phyloP scores from a whole-genome alignment of 2,797 vertebrate species.

The Hafferia zeledoni region DNA sequence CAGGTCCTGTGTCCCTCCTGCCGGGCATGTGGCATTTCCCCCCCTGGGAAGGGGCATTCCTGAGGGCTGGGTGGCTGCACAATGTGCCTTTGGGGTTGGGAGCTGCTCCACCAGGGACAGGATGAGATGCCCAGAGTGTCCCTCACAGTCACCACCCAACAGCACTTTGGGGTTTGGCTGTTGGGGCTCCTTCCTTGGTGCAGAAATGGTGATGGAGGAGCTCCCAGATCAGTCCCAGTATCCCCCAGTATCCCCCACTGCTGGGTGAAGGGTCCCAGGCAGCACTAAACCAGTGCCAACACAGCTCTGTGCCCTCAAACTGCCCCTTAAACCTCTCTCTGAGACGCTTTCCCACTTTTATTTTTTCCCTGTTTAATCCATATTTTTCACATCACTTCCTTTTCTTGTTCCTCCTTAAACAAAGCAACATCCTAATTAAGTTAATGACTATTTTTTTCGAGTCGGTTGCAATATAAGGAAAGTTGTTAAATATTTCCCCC shows the following conservation, averaged over 20 bases:
- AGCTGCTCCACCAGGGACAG: background rate
- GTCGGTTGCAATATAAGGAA: too few species aligned
- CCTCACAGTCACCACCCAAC: background rate
- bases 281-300: background rate
- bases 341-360: background rate
- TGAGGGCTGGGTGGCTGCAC: slow-evolving; percentile 30
- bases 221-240: background rate
- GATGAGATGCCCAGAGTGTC: fast-evolving
- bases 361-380: background rate
- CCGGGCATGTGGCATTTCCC: slow-evolving; percentile 47
- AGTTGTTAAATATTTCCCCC: background rate
- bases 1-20: background rate
- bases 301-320: background rate
- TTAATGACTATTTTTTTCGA: background rate
- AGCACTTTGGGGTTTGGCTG: background rate
- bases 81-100: background rate
- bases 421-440: background rate
- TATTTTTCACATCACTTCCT: background rate
- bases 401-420: background rate
- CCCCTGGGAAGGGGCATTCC: slow-evolving; percentile 50
- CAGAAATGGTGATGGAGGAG: background rate
- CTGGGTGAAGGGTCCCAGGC: background rate
- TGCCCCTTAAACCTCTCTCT: background rate
- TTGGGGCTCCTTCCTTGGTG: background rate
- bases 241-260: background rate